phyloP scores from a whole-genome alignment of 2,888 invertebrate genomes.

The Beris morrisii region DNA sequence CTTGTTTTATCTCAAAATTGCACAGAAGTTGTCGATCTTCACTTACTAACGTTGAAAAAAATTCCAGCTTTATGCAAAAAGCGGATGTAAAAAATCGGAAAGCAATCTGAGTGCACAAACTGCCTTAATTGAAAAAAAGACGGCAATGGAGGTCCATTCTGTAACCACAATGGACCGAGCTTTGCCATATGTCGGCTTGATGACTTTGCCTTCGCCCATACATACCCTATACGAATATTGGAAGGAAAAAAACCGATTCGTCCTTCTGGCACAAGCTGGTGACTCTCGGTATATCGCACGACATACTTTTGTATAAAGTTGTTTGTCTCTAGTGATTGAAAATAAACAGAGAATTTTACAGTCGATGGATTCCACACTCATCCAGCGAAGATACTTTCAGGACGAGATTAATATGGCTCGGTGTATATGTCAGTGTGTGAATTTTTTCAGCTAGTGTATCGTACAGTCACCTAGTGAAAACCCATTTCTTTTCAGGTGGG shows the following conservation, averaged over 20 bases:
- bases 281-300: constrained; percentile 1
- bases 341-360: constrained; percentile 33
- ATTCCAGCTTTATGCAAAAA: no score
- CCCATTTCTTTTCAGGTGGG: constrained; percentile 17
- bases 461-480: background rate
- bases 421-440: background rate
- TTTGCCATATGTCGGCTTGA: constrained; percentile 18
- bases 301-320: constrained; percentile 24
- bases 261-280: constrained; percentile 4
- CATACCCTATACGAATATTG: background rate
- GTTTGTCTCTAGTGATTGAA: constrained; percentile 32
- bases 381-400: constrained; percentile 9
- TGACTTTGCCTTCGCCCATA: background rate
- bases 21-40: no score
- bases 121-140: constrained; percentile 28
- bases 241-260: constrained; percentile 1
- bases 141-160: constrained; percentile 16
- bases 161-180: constrained; percentile 23
- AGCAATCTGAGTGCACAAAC: constrained; percentile 26
- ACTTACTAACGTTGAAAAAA: no score
- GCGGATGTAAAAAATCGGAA: constrained; percentile 14
- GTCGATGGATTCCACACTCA: constrained; percentile 29
- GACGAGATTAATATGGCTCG: constrained; percentile 28
- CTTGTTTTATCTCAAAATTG: no score
- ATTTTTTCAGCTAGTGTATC: background rate